Evolutionary conservation across 2,113 vertebrate species (phyloP), one percentile per base, ranked within the genome.

Genomic region (Poicephalus meyeri): DNA sequence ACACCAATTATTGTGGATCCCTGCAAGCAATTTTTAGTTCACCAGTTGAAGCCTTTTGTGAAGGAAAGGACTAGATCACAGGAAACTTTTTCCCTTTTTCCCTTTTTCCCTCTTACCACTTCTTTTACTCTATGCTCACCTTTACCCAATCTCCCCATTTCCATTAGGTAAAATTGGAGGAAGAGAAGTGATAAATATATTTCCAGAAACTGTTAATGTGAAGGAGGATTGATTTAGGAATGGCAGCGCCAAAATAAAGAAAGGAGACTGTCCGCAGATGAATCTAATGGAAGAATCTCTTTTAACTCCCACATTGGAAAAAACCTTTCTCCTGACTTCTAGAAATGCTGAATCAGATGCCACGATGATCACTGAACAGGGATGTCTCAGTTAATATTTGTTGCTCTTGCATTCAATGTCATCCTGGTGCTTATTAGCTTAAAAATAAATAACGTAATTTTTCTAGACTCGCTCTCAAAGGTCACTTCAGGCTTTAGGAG

Each of bases 401-500:
- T 47, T 86, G 33, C 61, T 86, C 41, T 76, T 82, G n/a, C 24
- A 23, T 89, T 91, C 53, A n/a, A 4, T 71, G 41, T 61, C 49
- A 69, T 80, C 24, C 39, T 58, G 14, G 12, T 91, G 21, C 37
- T 77, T 42, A 56, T 9, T 65, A 42, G 3, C n/a, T 85, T 66
- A 82, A 64, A 4, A 83, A 80, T 58, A 74, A 56, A 80, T 33
- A 5, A 56, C 0, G 16, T 12, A 0, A 7, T 76, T 93, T 84
- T 88, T 70, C 68, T 80, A 86, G 71, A 49, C 37, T 86, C 18
- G 24, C 73, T 80, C 55, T 88, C 50, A 77, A 50, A 74, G 60
- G 49, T 95, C 80, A 80, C 35, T 92, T 94, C 53, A 90, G 92
- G 77, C 16, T 90, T 86, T 86, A 88, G 71, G 79, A 86, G 3